A percentile compares a stretch with the other conserved stretches of the same genome.
phyloP scores from a whole-genome alignment of 2,888 invertebrate species.

The Lapara coniferarum region DNA sequence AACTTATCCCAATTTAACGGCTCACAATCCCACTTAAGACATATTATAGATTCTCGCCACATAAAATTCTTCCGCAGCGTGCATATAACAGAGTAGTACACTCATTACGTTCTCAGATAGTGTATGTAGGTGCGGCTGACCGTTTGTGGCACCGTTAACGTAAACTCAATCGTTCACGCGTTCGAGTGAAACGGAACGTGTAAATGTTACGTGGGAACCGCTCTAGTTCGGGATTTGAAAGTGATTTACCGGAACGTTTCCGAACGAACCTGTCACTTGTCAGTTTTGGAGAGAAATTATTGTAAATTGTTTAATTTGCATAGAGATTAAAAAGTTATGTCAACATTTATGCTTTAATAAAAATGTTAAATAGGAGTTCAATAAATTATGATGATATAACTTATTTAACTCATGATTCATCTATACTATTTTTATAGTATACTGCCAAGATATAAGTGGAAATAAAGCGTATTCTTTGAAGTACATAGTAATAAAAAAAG shows the following conservation, averaged over 20 bases:
- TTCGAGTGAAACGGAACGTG: conserved; percentile 47
- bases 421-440: no score
- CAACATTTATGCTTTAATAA: no score
- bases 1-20: conserved; percentile 18
- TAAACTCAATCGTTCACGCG: conserved; percentile 38
- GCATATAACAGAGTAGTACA: conserved; percentile 28
- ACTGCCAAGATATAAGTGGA: no score
- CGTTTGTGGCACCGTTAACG: conserved; percentile 48
- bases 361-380: no score
- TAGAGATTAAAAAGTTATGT: no score
- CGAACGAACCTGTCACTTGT: conserved; percentile 3
- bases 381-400: no score
- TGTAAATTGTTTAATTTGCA: neutral
- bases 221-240: conserved; percentile 35
- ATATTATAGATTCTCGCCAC: conserved; percentile 12
- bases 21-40: conserved; percentile 5
- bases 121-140: conserved; percentile 45
- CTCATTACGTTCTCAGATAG: conserved; percentile 37
- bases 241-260: conserved; percentile 32
- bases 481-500: no score
- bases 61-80: conserved; percentile 26
- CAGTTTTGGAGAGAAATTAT: neutral
- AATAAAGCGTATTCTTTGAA: no score
- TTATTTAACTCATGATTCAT: no score
- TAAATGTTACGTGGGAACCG: conserved; percentile 64